A percentile compares a stretch with the other conserved stretches of the same genome.
phyloP scores from a whole-genome alignment of 1,140 invertebrate species.

The Dolichoris vasculosae region DNA sequence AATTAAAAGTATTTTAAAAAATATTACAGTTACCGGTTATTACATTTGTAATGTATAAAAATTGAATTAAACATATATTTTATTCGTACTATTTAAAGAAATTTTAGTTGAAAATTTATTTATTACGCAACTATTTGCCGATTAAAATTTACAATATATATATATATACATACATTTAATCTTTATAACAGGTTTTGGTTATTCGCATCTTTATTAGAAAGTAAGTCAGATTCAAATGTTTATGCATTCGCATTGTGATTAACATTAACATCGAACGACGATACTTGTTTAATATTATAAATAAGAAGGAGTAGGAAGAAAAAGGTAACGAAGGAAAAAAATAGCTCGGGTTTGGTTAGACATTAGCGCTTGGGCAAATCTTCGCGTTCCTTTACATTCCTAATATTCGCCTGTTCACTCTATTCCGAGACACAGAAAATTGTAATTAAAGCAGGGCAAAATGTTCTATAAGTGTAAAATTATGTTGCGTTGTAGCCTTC shows the following conservation, averaged over 20 bases:
- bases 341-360: neutral
- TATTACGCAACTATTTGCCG: too few species aligned
- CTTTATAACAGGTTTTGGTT: too few species aligned
- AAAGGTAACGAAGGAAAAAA: neutral
- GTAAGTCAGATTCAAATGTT: too few species aligned
- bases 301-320: too few species aligned
- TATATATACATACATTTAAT: too few species aligned
- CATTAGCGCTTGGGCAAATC: neutral
- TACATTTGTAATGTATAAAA: too few species aligned
- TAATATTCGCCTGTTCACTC: neutral
- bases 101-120: too few species aligned
- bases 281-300: neutral
- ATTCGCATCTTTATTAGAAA: neutral
- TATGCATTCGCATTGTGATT: neutral
- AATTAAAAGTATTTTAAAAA: too few species aligned
- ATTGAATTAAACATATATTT: too few species aligned
- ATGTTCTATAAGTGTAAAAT: conserved; percentile 47
- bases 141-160: too few species aligned
- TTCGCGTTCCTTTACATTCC: neutral
- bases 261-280: neutral
- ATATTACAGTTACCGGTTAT: too few species aligned
- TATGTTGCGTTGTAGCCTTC: conserved; percentile 39
- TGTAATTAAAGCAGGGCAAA: conserved; percentile 39
- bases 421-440: conserved; percentile 24
- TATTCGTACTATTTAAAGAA: too few species aligned